Conservation (phyloP, 2,888 invertebrate genomes). For the Chloroclysta siterata region DNA sequence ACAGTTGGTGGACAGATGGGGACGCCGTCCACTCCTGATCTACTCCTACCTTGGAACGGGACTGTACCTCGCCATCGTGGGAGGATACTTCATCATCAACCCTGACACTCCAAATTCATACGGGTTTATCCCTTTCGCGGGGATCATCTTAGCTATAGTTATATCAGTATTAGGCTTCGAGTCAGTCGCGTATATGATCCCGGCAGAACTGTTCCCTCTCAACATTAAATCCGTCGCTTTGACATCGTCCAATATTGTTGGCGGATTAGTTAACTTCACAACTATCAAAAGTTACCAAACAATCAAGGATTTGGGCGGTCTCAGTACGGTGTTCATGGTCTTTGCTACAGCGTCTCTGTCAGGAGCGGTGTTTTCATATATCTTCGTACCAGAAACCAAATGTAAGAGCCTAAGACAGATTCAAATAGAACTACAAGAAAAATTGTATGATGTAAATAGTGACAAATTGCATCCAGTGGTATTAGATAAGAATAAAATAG, state of each 20-base stretch:
- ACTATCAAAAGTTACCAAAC: constrained; percentile 79
- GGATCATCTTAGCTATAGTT: constrained; percentile 62
- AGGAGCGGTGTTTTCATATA: constrained; percentile 72
- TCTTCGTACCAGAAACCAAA: constrained; percentile 82
- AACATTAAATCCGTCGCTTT: constrained; percentile 83
- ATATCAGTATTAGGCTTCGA: constrained; percentile 72
- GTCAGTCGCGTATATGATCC: constrained; percentile 75
- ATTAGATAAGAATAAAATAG: not conserved
- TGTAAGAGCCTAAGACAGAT: constrained; percentile 84
- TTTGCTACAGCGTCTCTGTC: constrained; percentile 70
- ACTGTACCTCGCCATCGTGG: constrained; percentile 50
- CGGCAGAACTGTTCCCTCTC: constrained; percentile 84
- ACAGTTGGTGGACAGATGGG: constrained; percentile 63
- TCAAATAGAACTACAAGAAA: constrained; percentile 76
- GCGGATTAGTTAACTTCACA: constrained; percentile 72
- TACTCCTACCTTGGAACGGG: constrained; percentile 66
- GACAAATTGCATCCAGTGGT: constrained; percentile 35
- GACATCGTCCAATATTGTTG: constrained; percentile 71
- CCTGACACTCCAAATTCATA: constrained; percentile 45
- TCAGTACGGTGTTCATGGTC: constrained; percentile 77
- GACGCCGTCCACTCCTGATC: constrained; percentile 76
- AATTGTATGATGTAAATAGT: constrained; percentile 48
- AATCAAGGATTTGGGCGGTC: constrained; percentile 70
- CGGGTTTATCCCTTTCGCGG: constrained; percentile 69
- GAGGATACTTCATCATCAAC: constrained; percentile 67